Percentiles rank a stretch among this genome's conserved stretches.
Conservation (phyloP, 1,140 invertebrate species). For the Bombus fervidus region DNA sequence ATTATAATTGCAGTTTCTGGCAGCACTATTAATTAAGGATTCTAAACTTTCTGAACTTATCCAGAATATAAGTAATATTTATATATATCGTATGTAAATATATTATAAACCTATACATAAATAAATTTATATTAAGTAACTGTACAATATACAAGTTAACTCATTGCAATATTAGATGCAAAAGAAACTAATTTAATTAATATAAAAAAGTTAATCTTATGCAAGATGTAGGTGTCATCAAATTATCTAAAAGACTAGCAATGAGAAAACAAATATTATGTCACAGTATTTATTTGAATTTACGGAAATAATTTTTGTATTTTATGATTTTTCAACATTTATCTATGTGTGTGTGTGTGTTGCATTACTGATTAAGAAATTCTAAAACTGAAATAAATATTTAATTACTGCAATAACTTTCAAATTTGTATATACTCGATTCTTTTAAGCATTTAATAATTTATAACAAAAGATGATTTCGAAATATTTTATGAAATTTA, state of each 20-base stretch:
- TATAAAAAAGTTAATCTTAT: slow-evolving; percentile 44
- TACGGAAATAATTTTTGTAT: slow-evolving; percentile 43
- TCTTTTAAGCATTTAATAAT: slow-evolving; percentile 18
- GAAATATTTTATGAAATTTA: background rate
- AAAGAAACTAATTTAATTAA: slow-evolving; percentile 36
- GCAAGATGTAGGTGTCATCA: slow-evolving; percentile 2
- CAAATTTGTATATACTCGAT: slow-evolving; percentile 22
- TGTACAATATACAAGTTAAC: slow-evolving; percentile 41
- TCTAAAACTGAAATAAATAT: slow-evolving; percentile 20
- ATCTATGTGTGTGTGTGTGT: background rate
- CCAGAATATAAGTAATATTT: slow-evolving; percentile 41
- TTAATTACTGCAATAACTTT: slow-evolving; percentile 2
- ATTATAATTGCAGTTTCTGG: background rate
- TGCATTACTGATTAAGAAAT: slow-evolving; percentile 12
- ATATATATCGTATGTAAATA: slow-evolving; percentile 21
- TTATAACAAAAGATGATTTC: background rate
- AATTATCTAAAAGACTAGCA: slow-evolving; percentile 51
- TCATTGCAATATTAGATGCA: slow-evolving; percentile 23
- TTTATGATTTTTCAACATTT: slow-evolving; percentile 15
- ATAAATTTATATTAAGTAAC: slow-evolving; percentile 38
- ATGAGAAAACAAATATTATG: slow-evolving; percentile 55
- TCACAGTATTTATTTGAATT: slow-evolving; percentile 62
- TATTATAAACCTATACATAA: slow-evolving; percentile 39
- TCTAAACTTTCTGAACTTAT: slow-evolving; percentile 38
- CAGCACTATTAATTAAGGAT: slow-evolving; percentile 22